A percentile compares a stretch with the other conserved stretches of the same genome.
Conservation (phyloP, 2,797 vertebrate genomes). For the Peromyscus melanophrys region DNA sequence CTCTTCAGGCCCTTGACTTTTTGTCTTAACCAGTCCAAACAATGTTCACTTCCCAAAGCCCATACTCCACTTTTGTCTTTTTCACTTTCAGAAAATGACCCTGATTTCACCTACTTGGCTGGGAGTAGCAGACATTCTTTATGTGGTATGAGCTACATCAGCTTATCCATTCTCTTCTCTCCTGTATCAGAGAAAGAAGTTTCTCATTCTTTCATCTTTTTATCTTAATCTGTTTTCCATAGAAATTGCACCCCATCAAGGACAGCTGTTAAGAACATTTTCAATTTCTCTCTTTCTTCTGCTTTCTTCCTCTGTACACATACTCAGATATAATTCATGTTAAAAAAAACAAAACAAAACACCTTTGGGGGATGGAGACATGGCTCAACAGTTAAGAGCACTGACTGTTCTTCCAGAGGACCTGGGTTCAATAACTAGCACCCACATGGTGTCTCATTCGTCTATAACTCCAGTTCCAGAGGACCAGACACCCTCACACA, state of each 20-base stretch:
- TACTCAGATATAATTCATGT: constrained; percentile 48
- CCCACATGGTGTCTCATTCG: neutral
- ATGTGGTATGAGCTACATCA: neutral
- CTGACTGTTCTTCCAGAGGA: neutral
- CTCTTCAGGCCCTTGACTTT: neutral
- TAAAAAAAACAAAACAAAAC: constrained; percentile 36
- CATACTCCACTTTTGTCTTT: neutral
- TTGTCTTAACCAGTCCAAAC: constrained; percentile 32
- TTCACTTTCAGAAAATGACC: constrained; percentile 1
- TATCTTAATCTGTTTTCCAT: constrained; percentile 21
- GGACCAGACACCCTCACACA: neutral
- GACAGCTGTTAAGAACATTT: constrained; percentile 55
- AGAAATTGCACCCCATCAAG: constrained; percentile 33
- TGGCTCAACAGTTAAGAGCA: neutral
- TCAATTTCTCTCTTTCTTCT: constrained; percentile 61
- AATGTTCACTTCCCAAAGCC: constrained; percentile 35
- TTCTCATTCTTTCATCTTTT: constrained; percentile 33
- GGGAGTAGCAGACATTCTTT: constrained; percentile 17
- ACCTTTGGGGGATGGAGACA: neutral
- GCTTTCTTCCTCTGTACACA: constrained; percentile 43
- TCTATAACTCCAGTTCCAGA: neutral
- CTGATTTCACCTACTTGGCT: constrained; percentile 35
- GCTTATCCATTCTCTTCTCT: constrained; percentile 7
- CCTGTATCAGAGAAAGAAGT: constrained; percentile 43
- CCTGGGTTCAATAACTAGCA: neutral